Percentiles rank a stretch among this genome's conserved stretches.
These are phyloP conservation scores for Drosophila neotestacea DNA, from an alignment of 2,888 invertebrate genomes.

Conservation along the genomic window DNA sequence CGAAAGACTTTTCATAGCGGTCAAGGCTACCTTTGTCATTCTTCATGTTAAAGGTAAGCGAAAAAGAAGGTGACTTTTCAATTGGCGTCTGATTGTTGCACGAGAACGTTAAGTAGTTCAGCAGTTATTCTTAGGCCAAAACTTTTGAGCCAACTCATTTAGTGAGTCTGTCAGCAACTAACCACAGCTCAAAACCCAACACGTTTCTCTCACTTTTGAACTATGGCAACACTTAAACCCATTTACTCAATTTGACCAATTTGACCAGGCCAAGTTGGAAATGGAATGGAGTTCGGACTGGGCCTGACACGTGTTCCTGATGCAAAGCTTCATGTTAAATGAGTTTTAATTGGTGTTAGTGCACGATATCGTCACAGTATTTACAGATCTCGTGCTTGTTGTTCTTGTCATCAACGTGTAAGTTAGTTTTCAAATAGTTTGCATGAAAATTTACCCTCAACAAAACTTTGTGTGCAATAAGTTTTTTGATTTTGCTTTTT, in stretches of 20 bases:
- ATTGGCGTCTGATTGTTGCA: slow-evolving; percentile 26
- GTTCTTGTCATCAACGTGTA: slow-evolving; percentile 42
- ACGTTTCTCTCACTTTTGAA: slow-evolving; percentile 51
- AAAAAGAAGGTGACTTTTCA: slow-evolving; percentile 5
- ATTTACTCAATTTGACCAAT: slow-evolving; percentile 43
- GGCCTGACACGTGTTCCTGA: slow-evolving; percentile 32
- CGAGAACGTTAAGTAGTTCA: slow-evolving; percentile 45
- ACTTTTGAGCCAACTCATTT: slow-evolving; percentile 18
- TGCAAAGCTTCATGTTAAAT: slow-evolving; percentile 66
- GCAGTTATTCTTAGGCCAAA: slow-evolving; percentile 50
- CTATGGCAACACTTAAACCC: slow-evolving; percentile 64
- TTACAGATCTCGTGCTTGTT: slow-evolving; percentile 31
- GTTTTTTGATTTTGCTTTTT: slow-evolving; percentile 49
- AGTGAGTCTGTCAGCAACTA: slow-evolving; percentile 13
- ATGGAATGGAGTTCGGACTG: background rate
- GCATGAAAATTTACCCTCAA: slow-evolving; percentile 40
- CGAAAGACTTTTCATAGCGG: slow-evolving; percentile 27
- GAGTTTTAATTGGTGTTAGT: slow-evolving; percentile 78
- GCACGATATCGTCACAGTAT: slow-evolving; percentile 55
- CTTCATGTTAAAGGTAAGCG: slow-evolving; percentile 7
- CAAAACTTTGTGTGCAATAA: slow-evolving; percentile 44
- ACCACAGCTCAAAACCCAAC: slow-evolving; percentile 1
- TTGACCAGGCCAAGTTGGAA: slow-evolving; percentile 27
- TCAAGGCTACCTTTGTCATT: slow-evolving; percentile 64
- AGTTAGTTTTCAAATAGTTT: slow-evolving; percentile 65